phyloP scores from a whole-genome alignment of 2,113 vertebrate genomes.

The Castor canadensis region DNA sequence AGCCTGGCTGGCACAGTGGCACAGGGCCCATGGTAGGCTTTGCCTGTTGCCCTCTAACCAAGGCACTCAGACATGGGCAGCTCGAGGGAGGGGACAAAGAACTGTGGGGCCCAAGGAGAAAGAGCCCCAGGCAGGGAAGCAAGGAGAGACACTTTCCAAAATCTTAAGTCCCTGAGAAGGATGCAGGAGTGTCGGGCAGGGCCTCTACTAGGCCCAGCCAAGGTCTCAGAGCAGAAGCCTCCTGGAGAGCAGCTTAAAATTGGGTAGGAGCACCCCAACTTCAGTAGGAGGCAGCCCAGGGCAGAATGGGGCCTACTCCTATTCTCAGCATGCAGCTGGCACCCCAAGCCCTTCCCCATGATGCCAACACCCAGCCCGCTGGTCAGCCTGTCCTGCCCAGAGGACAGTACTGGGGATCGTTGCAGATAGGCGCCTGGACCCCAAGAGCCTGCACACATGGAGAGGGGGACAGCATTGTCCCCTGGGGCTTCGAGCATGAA shows the following conservation, averaged over 20 bases:
- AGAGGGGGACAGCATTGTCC: fast-evolving
- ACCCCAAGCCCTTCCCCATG: background rate
- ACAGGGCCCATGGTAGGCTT: too few species aligned
- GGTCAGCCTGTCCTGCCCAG: background rate
- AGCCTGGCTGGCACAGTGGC: background rate
- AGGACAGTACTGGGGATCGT: background rate
- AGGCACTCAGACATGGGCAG: background rate
- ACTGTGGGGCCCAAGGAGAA: background rate
- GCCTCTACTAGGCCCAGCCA: too few species aligned
- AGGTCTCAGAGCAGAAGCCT: background rate
- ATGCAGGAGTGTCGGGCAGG: background rate
- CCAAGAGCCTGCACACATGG: background rate
- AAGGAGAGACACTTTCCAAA: too few species aligned
- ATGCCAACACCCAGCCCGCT: fast-evolving
- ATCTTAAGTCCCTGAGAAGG: too few species aligned
- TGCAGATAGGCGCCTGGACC: fast-evolving
- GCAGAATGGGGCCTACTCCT: too few species aligned
- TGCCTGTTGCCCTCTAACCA: background rate
- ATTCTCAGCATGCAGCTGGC: too few species aligned
- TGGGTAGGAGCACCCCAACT: too few species aligned
- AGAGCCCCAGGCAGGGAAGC: background rate
- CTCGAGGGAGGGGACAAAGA: too few species aligned
- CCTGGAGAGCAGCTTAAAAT: background rate
- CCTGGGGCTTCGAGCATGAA: fast-evolving
- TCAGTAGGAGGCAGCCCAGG: background rate